Percentiles rank a stretch among this genome's conserved stretches.
These are phyloP conservation scores for Salvelinus sp. DNA, from an alignment of 2,113 vertebrate species.

Conservation along the genomic window DNA sequence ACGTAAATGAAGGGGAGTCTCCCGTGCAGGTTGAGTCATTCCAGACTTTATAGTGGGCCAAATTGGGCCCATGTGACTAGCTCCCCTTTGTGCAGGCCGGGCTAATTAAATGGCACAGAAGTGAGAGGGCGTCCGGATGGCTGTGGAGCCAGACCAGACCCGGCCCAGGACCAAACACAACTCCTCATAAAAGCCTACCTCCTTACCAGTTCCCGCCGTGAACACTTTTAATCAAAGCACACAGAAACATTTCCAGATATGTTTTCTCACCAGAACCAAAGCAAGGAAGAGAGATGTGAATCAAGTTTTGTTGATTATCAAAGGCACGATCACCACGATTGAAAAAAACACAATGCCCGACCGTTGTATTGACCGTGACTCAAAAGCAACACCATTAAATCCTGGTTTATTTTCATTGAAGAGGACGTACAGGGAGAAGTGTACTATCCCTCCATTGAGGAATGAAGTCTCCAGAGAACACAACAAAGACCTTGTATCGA, in stretches of 20 bases:
- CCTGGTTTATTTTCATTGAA: no score
- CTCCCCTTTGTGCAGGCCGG: not conserved
- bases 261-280: no score
- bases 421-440: no score
- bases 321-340: no score
- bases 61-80: constrained; percentile 1
- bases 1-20: not conserved
- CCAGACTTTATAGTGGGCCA: not conserved
- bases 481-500: constrained; percentile 17
- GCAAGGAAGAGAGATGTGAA: no score
- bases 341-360: no score
- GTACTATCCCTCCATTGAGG: no score
- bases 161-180: not conserved
- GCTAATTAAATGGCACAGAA: constrained; percentile 3
- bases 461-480: not conserved
- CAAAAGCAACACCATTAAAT: no score
- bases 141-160: not conserved
- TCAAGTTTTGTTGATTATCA: no score
- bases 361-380: no score
- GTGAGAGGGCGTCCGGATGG: not conserved
- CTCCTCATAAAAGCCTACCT: not conserved
- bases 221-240: no score
- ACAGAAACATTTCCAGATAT: not conserved
- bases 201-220: constrained; percentile 1
- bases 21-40: not conserved